A percentile compares a stretch with the other conserved stretches of the same genome.
These are phyloP conservation scores for Serranochromis macrocephalus DNA, from an alignment of 2,113 vertebrate genomes.

Conservation along the genomic window DNA sequence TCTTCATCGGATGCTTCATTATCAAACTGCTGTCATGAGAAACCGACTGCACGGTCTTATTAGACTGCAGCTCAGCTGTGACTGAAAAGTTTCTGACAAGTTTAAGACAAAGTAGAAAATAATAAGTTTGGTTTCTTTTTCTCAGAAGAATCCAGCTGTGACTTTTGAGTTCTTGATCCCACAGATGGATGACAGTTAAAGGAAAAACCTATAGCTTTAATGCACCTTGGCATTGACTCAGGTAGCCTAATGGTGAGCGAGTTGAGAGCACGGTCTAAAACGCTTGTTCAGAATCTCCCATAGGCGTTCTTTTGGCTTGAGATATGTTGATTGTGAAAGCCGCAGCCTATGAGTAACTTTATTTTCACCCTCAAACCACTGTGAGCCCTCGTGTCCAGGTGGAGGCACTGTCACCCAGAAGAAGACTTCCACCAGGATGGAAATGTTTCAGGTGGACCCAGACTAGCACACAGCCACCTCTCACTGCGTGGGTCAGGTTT, in stretches of 20 bases:
- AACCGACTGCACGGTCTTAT: not conserved
- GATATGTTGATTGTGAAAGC: not conserved
- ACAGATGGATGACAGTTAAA: not conserved
- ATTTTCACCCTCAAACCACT: not conserved
- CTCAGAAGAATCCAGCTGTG: not conserved
- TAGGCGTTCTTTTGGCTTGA: accelerated
- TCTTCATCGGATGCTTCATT: not conserved
- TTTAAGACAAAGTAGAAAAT: not conserved
- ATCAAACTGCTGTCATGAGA: not conserved
- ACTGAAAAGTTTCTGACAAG: not conserved
- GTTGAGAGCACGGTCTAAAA: not conserved
- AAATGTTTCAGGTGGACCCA: not conserved
- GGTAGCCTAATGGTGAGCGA: not conserved
- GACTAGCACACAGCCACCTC: not conserved
- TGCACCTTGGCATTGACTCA: not conserved
- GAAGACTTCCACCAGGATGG: not conserved
- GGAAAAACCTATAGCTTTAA: not conserved
- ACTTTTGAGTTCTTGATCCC: not conserved
- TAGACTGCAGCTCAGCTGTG: not conserved
- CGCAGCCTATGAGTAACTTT: not conserved
- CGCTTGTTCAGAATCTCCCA: not conserved
- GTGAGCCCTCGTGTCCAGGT: not conserved
- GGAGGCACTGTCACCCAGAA: not conserved
- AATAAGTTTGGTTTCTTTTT: not conserved
- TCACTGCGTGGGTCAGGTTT: not conserved